phyloP scores from a whole-genome alignment of 2,797 vertebrate genomes.

The Scolopax rusticola region DNA sequence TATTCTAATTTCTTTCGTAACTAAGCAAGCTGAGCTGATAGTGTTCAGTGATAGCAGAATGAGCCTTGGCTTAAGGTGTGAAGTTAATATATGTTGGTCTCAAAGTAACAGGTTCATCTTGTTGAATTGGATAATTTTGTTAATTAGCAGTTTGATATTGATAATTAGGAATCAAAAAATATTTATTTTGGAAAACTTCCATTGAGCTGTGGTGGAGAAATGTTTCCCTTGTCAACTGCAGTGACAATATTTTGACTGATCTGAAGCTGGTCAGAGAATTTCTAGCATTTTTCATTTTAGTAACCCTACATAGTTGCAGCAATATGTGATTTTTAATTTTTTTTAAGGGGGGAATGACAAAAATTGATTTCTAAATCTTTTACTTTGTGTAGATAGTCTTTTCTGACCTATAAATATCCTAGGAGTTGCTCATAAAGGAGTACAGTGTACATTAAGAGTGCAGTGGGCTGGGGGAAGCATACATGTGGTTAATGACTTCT shows the following conservation, averaged over 20 bases:
- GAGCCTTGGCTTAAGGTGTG: background rate
- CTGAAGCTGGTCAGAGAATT: background rate
- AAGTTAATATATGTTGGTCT: background rate
- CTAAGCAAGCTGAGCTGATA: background rate
- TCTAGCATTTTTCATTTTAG: background rate
- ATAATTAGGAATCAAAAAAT: background rate
- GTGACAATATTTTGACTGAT: background rate
- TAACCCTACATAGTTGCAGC: background rate
- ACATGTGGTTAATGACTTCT: background rate
- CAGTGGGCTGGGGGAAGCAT: background rate
- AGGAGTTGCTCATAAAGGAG: background rate
- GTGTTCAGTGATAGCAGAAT: background rate
- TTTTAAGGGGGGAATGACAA: background rate
- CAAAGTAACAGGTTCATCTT: background rate
- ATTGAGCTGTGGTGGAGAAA: background rate
- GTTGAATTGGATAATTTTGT: background rate
- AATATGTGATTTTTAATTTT: background rate
- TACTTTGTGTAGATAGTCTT: background rate
- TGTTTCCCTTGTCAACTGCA: background rate
- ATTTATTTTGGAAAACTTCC: background rate
- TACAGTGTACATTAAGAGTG: background rate
- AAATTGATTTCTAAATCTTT: background rate
- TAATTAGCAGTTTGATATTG: background rate
- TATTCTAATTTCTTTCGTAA: background rate
- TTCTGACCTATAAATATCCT: background rate